Evolutionary conservation across 2,797 vertebrate genomes (phyloP).

Genomic region (Emydoidea blandingii): DNA sequence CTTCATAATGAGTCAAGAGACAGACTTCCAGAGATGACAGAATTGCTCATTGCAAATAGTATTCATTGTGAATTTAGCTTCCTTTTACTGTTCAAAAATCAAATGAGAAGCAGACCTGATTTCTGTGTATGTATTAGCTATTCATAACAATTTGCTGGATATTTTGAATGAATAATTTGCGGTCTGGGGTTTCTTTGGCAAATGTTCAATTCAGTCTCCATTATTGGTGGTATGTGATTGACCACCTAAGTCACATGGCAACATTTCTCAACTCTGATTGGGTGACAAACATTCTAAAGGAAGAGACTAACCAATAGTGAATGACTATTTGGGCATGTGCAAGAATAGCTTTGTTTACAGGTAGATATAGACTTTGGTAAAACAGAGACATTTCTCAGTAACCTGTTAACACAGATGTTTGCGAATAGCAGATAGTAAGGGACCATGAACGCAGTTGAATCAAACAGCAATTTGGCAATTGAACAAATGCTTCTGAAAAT

Average conservation of each 20-base stretch:
- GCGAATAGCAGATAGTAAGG: background rate
- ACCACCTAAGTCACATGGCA: background rate
- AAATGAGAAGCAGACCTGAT: background rate
- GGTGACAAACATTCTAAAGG: conserved; percentile 4
- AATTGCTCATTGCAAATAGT: background rate
- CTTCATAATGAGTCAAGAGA: background rate
- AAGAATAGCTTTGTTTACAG: background rate
- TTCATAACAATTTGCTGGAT: background rate
- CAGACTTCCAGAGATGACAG: background rate
- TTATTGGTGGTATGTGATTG: background rate
- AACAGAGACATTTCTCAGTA: background rate
- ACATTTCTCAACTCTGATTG: background rate
- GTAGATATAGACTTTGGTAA: background rate
- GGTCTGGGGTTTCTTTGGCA: background rate
- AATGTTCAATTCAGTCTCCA: background rate
- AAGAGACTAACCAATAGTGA: background rate
- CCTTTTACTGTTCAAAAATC: background rate
- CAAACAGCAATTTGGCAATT: background rate
- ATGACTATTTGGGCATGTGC: background rate
- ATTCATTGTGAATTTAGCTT: background rate
- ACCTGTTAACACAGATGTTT: background rate
- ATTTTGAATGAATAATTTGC: background rate
- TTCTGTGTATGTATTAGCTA: background rate
- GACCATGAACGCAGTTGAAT: background rate
- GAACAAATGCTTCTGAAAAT: background rate